These are phyloP conservation scores for Notolepis coatsorum DNA, from an alignment of 2,797 vertebrate genomes.

Conservation along the genomic window DNA sequence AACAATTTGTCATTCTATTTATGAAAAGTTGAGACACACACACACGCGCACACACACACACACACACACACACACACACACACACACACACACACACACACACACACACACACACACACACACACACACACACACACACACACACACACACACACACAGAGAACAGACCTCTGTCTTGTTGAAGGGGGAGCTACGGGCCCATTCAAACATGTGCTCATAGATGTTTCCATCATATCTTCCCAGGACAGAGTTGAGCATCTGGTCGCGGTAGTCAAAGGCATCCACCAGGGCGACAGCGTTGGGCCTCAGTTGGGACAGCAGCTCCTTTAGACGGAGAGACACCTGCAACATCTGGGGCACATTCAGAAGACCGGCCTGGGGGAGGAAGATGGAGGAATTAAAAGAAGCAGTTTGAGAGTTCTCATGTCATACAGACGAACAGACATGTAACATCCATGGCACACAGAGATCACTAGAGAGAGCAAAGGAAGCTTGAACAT, in stretches of 20 bases:
- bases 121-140: no score
- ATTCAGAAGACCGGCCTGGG: conserved; percentile 87
- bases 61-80: no score
- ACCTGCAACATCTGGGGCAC: conserved; percentile 86
- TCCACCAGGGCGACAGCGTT: conserved; percentile 93
- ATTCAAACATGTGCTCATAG: conserved; percentile 96
- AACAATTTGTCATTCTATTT: no score
- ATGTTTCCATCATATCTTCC: conserved; percentile 96
- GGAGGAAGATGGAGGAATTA: not conserved
- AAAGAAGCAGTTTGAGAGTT: not conserved
- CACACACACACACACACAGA: no score
- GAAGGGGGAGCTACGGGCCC: conserved; percentile 93
- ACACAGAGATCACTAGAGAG: no score
- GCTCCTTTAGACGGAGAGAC: conserved; percentile 86
- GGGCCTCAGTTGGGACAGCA: conserved; percentile 88
- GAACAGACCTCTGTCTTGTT: conserved; percentile 91
- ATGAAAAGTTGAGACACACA: no score
- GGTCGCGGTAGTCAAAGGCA: conserved; percentile 90
- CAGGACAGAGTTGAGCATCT: conserved; percentile 88
- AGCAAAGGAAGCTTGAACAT: no score
- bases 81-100: no score
- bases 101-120: no score
- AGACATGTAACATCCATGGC: no score
- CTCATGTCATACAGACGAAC: no score
- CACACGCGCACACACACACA: no score